Conservation (phyloP, 2,797 vertebrate genomes). For the Miichthys miiuy region DNA sequence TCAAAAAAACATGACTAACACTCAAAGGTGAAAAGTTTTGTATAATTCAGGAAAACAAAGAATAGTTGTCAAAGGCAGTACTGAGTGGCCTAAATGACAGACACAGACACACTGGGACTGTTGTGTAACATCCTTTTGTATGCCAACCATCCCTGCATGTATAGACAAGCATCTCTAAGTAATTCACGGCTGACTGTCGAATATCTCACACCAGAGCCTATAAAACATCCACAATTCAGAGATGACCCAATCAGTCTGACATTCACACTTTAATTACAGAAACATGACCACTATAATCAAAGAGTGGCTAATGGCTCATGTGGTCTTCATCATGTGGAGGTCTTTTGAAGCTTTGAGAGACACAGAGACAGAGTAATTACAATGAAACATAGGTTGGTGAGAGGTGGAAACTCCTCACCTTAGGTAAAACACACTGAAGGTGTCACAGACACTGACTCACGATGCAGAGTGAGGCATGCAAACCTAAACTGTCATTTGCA, state of each 20-base stretch:
- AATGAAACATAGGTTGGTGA: slow-evolving; percentile 70
- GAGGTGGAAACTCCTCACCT: slow-evolving; percentile 77
- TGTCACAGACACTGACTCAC: slow-evolving; percentile 64
- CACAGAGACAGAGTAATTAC: slow-evolving; percentile 77
- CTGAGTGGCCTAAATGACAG: slow-evolving; percentile 57
- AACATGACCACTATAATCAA: slow-evolving; percentile 74
- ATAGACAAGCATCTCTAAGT: slow-evolving; percentile 53
- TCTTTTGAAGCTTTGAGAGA: slow-evolving; percentile 71
- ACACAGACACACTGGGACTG: slow-evolving; percentile 20
- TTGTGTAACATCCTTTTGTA: slow-evolving; percentile 54
- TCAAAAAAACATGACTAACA: neutral
- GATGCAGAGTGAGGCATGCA: slow-evolving; percentile 25
- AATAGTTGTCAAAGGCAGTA: slow-evolving; percentile 29
- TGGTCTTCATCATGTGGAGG: slow-evolving; percentile 45
- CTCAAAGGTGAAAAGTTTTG: neutral
- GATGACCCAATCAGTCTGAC: slow-evolving; percentile 63
- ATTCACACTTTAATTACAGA: slow-evolving; percentile 69
- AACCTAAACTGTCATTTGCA: slow-evolving; percentile 58
- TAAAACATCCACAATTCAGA: slow-evolving; percentile 61
- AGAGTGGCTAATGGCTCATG: slow-evolving; percentile 50
- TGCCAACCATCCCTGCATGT: slow-evolving; percentile 50
- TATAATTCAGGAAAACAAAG: slow-evolving; percentile 24
- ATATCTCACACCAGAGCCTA: slow-evolving; percentile 51
- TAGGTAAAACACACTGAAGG: slow-evolving; percentile 49
- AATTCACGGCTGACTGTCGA: slow-evolving; percentile 40